Percentiles rank a stretch among this genome's conserved stretches.
Conservation (phyloP, 2,888 invertebrate genomes). For the Schizotus pectinicornis region DNA sequence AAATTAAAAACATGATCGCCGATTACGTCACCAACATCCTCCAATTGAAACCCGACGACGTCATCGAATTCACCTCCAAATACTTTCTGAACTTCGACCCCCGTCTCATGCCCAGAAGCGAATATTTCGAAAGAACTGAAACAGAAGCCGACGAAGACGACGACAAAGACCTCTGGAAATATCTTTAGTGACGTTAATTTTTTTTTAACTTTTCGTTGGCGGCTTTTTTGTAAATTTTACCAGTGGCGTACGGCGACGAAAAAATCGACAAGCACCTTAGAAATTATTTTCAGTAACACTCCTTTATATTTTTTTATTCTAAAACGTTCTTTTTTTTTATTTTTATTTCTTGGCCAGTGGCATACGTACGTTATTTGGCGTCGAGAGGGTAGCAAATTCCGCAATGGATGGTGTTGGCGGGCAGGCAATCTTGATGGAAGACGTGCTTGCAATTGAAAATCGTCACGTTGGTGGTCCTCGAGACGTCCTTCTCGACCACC, state of each 20-base stretch:
- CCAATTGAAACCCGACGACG: constrained; percentile 64
- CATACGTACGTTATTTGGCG: constrained; percentile 10
- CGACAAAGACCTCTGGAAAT: constrained; percentile 19
- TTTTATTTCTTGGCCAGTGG: not conserved
- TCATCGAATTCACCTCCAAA: constrained; percentile 63
- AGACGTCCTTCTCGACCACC: constrained; percentile 75
- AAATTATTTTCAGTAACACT: too few species aligned
- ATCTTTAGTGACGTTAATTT: constrained; percentile 5
- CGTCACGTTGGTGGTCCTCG: constrained; percentile 73
- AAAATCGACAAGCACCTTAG: too few species aligned
- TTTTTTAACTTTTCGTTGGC: not conserved
- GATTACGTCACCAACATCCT: constrained; percentile 69
- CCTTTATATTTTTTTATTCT: too few species aligned
- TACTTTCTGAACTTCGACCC: constrained; percentile 63
- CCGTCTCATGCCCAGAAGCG: constrained; percentile 60
- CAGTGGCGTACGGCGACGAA: too few species aligned
- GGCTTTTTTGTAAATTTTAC: not conserved
- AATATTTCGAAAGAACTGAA: constrained; percentile 58
- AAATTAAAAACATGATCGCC: constrained; percentile 63
- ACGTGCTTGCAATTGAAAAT: constrained; percentile 90
- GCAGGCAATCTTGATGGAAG: constrained; percentile 86
- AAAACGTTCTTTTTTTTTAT: not conserved
- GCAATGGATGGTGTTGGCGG: constrained; percentile 57
- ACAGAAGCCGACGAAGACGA: constrained; percentile 21
- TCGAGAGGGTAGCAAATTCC: constrained; percentile 54